Conservation (phyloP, 2,888 invertebrate genomes). For the Deilephila porcellus region DNA sequence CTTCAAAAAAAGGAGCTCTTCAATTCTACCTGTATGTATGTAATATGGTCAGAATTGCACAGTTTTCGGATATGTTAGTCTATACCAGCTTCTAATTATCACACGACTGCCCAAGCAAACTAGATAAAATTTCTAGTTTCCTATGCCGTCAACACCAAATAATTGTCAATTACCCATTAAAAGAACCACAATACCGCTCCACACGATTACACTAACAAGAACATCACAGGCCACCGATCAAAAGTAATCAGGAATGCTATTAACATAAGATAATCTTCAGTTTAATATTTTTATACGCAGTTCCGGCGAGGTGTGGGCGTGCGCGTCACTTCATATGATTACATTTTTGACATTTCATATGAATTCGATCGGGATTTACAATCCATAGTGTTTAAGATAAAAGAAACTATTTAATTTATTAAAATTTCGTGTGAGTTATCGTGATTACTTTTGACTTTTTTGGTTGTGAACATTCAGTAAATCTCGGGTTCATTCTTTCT, state of each 20-base stretch:
- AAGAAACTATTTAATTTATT: constrained; percentile 30
- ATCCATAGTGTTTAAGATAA: constrained; percentile 31
- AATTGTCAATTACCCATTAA: neutral
- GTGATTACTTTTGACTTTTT: constrained; percentile 14
- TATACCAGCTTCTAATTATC: too few species aligned
- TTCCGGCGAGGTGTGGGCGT: constrained; percentile 29
- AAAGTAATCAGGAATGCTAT: constrained; percentile 31
- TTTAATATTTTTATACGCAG: constrained; percentile 23
- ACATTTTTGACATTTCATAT: constrained; percentile 31
- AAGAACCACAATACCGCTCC: constrained; percentile 20
- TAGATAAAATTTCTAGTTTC: too few species aligned
- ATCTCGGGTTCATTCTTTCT: neutral
- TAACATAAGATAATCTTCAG: constrained; percentile 32
- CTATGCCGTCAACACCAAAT: too few species aligned
- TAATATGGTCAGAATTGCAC: too few species aligned
- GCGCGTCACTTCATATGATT: constrained; percentile 30
- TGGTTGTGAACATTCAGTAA: neutral
- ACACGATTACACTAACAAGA: constrained; percentile 10
- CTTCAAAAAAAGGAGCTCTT: too few species aligned
- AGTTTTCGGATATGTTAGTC: too few species aligned
- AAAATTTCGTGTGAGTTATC: constrained; percentile 24
- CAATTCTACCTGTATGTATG: too few species aligned
- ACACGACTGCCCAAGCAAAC: neutral
- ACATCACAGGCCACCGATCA: constrained; percentile 22
- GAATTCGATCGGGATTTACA: constrained; percentile 31